Evolutionary conservation across 2,113 vertebrate species (phyloP).

Genomic region (Hippocampus zosterae): DNA sequence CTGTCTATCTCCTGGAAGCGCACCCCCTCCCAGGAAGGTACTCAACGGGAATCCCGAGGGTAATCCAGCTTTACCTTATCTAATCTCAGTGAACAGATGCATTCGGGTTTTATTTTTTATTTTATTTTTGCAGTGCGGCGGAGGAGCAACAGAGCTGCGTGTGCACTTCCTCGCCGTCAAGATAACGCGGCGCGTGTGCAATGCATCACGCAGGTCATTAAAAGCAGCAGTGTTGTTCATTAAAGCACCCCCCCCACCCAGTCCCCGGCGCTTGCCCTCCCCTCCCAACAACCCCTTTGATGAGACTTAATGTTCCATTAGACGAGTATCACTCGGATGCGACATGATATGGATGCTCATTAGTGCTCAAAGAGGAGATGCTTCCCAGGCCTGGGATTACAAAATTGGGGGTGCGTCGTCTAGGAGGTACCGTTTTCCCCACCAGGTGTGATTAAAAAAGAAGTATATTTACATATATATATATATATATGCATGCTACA

Average conservation of each 20-base stretch:
- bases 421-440: background rate
- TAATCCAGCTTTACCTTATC: background rate
- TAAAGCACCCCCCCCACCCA: background rate
- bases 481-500: too few relatives aligned
- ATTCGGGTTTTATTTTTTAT: background rate
- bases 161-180: conserved; percentile 25
- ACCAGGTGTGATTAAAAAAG: background rate
- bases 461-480: too few relatives aligned
- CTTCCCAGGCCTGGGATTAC: background rate
- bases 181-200: conserved; percentile 11
- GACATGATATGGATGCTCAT: conserved; percentile 35
- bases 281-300: conserved; percentile 17
- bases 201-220: conserved; percentile 29
- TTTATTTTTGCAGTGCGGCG: background rate
- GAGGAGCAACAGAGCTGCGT: conserved; percentile 2
- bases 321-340: conserved; percentile 32
- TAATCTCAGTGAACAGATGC: background rate
- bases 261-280: background rate
- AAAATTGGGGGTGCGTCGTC: background rate
- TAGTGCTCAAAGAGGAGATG: conserved; percentile 26
- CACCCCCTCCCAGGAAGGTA: background rate
- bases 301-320: conserved; percentile 40
- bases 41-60: background rate
- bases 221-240: conserved; percentile 16
- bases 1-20: background rate